Evolutionary conservation across 2,797 vertebrate genomes (phyloP), one percentile per base, ranked within the genome.

Genomic region (Denticeps clupeoides): DNA sequence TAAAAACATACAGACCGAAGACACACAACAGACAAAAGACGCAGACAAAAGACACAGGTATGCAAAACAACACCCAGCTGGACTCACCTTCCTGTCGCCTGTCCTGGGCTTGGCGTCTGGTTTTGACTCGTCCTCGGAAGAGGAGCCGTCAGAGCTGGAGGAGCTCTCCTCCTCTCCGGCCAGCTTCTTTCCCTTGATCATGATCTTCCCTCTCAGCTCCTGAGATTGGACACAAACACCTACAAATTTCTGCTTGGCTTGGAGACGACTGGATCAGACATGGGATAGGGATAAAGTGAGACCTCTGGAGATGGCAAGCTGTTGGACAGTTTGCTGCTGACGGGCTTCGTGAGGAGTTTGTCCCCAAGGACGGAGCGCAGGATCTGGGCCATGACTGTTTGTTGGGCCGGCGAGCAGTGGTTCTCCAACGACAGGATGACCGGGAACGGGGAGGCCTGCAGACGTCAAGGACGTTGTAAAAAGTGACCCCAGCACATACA

Each of bases 371-470:
- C 93, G 60, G 75, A 61, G 49, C 56, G 73, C 64, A 98, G 77
- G 40, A 90, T 86, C 44, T 5, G 70, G n/a, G 90, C 91, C 88
- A 98, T 91, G 29, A 80, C 82, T 1, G 73, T 59, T 74, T 98
- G 94, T 71, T 98, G 94, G 65, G 93, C 89, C 61, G 87, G 55
- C 3, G 89, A 88, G 0, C 94, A 98, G 82, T 98, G 93, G 75
- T 96, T 97, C 80, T 98, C 94, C 68, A 98, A 74, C 48, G 94
- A 98, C 45, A 98, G 78, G 75, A 96, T 90, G 56, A 85, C 58
- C 42, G 78, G 77, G 47, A 72, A 78, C 1, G 65, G 65, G 23
- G 75, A 84, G 0, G 60, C 61, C 81, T 77, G 62, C 6, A 19
- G 22, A 44, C 47, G 9, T 47, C 19, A 49, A 19, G 47, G 18